Conservation (phyloP, 1,140 invertebrate species). For the Tetragnatha versicolor region DNA sequence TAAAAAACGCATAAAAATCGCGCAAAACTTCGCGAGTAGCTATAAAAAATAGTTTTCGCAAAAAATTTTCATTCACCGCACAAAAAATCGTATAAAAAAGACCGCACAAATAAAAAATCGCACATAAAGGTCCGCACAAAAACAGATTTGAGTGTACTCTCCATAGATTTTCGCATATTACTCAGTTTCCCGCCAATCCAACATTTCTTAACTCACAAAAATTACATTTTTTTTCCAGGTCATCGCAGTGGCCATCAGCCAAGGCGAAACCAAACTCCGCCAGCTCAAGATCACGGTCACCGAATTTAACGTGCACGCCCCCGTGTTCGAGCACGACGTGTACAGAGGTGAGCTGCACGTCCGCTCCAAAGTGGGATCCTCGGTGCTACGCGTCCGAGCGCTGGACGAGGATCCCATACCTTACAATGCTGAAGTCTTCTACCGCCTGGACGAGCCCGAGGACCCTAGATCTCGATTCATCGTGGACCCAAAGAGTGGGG, state of each 20-base stretch:
- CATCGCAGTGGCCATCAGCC: constrained; percentile 54
- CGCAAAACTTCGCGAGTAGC: too few relatives aligned
- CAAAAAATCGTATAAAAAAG: too few relatives aligned
- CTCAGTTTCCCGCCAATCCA: too few relatives aligned
- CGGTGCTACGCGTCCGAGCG: constrained; percentile 47
- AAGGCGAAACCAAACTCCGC: constrained; percentile 33
- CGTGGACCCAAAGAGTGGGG: constrained; percentile 26
- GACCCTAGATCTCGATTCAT: constrained; percentile 37
- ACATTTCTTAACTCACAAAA: too few relatives aligned
- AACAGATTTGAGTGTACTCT: too few relatives aligned
- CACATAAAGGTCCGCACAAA: too few relatives aligned
- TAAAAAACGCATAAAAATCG: too few relatives aligned
- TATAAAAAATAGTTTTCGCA: too few relatives aligned
- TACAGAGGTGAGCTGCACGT: constrained; percentile 50
- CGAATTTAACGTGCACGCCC: constrained; percentile 51
- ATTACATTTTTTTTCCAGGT: constrained; percentile 20
- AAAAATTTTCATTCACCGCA: too few relatives aligned
- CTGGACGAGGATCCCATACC: constrained; percentile 44
- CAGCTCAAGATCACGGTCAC: constrained; percentile 34
- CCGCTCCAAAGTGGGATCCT: constrained; percentile 8
- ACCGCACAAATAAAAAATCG: too few relatives aligned
- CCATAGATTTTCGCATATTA: too few relatives aligned
- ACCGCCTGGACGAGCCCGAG: constrained; percentile 26
- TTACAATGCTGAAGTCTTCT: constrained; percentile 56
- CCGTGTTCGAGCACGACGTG: constrained; percentile 45